A percentile compares a stretch with the other conserved stretches of the same genome.
Evolutionary conservation across 2,888 invertebrate species (phyloP).

Genomic region (Andrena fulva): DNA sequence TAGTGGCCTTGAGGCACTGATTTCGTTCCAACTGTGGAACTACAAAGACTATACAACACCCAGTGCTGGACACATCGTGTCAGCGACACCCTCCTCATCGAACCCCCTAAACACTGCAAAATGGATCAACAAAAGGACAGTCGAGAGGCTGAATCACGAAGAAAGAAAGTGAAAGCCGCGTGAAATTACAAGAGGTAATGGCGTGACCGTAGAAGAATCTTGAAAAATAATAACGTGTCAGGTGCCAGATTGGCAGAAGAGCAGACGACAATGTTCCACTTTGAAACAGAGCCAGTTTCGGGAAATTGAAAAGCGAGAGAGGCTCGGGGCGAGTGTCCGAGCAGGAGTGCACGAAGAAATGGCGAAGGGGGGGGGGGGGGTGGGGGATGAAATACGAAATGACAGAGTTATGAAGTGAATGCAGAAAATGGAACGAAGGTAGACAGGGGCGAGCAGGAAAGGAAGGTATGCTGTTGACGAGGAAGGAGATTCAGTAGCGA

Average conservation of each 20-base stretch:
- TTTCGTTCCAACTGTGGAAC: no score
- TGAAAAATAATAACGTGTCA: not conserved
- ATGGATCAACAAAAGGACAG: not conserved
- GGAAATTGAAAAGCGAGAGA: constrained; percentile 14
- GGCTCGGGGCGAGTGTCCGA: constrained; percentile 1
- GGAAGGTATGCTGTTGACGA: constrained; percentile 55
- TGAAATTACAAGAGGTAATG: not conserved
- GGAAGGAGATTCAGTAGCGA: constrained; percentile 66
- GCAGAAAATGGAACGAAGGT: constrained; percentile 37
- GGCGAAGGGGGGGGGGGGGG: not conserved
- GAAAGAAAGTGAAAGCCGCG: not conserved
- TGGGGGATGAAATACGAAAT: constrained; percentile 19
- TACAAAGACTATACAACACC: no score
- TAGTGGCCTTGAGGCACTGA: no score
- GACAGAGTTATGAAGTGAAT: constrained; percentile 35
- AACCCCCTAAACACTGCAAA: not conserved
- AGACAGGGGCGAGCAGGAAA: constrained; percentile 27
- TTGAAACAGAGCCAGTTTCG: constrained; percentile 16
- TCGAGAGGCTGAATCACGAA: not conserved
- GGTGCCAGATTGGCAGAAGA: not conserved
- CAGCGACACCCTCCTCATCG: not conserved
- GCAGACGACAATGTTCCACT: not conserved
- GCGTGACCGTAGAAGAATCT: not conserved
- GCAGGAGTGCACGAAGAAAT: not conserved
- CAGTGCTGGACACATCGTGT: no score